Evolutionary conservation across 2,113 vertebrate genomes (phyloP), one percentile per base, ranked within the genome.

Genomic region (Hippoglossus stenolepis): DNA sequence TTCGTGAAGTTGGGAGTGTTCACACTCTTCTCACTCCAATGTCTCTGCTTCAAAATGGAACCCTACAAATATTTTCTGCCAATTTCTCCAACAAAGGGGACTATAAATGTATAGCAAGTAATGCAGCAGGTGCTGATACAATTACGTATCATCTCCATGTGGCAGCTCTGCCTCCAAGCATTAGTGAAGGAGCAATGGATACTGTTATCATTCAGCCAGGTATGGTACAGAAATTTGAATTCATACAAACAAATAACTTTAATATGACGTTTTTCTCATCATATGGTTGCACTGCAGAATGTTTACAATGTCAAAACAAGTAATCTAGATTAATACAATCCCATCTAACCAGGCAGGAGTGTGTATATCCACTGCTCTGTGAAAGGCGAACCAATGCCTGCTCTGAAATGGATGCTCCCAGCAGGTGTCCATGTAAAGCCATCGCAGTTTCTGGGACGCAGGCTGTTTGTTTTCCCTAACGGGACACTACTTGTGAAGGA

Each of bases 91-190:
- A 80, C 79, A 94, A 95, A 91, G 95, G 94, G 4, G 86, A 93
- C 62, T 95, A 95, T 80, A 95, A 95, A 86, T 95, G 95, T 59
- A 95, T 95, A 4, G 95, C 95, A 54, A 95, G 94, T 84, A 95
- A 95, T 51, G 93, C 91, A 45, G 95, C 93, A 6, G 95, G 95
- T 28, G 94, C 94, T 14, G 94, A 95, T 70, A 94, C 95, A 31
- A 59, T 95, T 5, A 95, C 91, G 5, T 94, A 94, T 74, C 89
- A 92, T 59, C 75, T 95, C 40, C 93, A 92, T n/a, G 90, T 95
- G 70, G 89, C 90, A 17, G 93, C 92, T 54, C 76, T 94, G 24
- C 94, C 94, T 61, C 94, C 95, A 47, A 92, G 82, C 61, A 94
- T 95, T 69, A 82, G 77, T 8, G 94, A 95, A 84, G 87, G 63